Percentiles rank a stretch among this genome's conserved stretches.
These are phyloP conservation scores for Diglossa cyanea DNA, from an alignment of 2,797 vertebrate genomes.

Conservation along the genomic window DNA sequence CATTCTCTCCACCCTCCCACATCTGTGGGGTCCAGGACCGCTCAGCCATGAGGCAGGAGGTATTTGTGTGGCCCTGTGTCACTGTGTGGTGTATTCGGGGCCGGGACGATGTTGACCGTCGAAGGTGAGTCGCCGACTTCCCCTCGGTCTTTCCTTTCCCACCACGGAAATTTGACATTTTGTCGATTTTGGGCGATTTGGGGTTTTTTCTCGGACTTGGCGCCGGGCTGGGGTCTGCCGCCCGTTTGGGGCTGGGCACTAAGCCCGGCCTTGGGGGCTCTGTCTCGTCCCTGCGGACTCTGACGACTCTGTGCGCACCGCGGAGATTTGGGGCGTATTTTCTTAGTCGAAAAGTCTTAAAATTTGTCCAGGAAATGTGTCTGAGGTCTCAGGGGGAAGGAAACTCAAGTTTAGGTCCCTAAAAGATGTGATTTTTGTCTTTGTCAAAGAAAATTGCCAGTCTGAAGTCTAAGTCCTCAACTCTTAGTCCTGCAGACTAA, in stretches of 20 bases:
- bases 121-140: not conserved
- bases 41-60: not conserved
- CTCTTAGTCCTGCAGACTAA: not conserved
- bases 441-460: not conserved
- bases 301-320: accelerated
- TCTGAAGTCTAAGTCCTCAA: not conserved
- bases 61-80: constrained; percentile 8
- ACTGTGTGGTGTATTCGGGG: not conserved
- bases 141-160: not conserved
- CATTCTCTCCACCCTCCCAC: not conserved
- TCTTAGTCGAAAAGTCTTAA: not conserved
- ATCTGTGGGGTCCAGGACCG: not conserved
- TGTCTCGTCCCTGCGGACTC: not conserved
- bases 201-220: not conserved
- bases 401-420: not conserved
- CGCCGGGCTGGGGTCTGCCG: not conserved
- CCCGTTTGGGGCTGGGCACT: accelerated
- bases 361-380: not conserved
- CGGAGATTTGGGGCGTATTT: not conserved
- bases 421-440: not conserved
- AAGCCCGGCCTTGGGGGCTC: accelerated
- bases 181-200: not conserved
- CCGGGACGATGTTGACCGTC: not conserved
- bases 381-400: not conserved
- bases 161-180: not conserved